phyloP scores from a whole-genome alignment of 1,140 invertebrate species.

The Drosophila leontia region DNA sequence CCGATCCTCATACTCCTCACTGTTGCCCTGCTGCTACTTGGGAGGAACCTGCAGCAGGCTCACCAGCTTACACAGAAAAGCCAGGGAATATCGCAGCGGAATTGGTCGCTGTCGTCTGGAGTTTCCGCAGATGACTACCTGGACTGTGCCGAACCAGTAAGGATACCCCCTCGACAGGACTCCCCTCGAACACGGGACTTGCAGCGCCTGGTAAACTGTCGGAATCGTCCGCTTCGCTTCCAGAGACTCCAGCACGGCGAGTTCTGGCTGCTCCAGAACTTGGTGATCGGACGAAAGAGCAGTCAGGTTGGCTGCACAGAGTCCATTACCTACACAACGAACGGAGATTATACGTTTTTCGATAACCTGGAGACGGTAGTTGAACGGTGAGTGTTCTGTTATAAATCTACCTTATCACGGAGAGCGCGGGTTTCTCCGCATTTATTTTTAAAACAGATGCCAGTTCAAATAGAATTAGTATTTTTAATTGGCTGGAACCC shows the following conservation, averaged over 20 bases:
- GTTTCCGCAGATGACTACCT: neutral
- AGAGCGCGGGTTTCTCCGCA: no score
- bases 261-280: slow-evolving; percentile 95
- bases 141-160: neutral
- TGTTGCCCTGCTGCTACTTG: slow-evolving; percentile 30
- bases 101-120: neutral
- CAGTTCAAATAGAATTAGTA: neutral
- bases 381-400: slow-evolving; percentile 86
- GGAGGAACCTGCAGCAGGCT: slow-evolving; percentile 40
- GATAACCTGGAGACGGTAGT: slow-evolving; percentile 93
- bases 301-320: slow-evolving; percentile 89
- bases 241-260: slow-evolving; percentile 91
- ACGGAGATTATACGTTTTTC: slow-evolving; percentile 95
- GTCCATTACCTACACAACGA: slow-evolving; percentile 95
- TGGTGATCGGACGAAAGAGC: slow-evolving; percentile 87
- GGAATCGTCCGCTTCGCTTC: slow-evolving; percentile 87
- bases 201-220: slow-evolving; percentile 86
- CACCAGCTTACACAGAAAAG: neutral
- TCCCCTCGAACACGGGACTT: slow-evolving; percentile 39
- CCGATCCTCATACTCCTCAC: slow-evolving; percentile 29
- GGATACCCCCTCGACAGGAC: neutral
- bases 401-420: neutral
- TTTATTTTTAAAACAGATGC: neutral
- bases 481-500: neutral
- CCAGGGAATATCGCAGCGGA: neutral